Conservation (phyloP, 2,797 vertebrate species). For the Lagocephalus sceleratus region DNA sequence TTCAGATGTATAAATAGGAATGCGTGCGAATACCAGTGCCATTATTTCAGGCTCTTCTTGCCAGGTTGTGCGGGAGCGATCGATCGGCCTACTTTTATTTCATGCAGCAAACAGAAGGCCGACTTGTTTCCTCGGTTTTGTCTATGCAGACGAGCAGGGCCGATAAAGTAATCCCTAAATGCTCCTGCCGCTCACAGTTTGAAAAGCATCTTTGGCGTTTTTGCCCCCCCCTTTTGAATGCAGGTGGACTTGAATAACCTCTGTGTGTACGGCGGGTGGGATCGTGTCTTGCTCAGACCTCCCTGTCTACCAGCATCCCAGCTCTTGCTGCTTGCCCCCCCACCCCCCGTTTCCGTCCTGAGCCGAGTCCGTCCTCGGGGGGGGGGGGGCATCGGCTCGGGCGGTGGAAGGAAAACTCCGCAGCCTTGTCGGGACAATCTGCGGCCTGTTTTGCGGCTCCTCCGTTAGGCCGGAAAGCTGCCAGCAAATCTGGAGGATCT, state of each 20-base stretch:
- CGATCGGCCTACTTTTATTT: constrained; percentile 51
- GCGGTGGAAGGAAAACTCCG: constrained; percentile 13
- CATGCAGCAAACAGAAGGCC: constrained; percentile 42
- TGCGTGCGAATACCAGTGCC: background rate
- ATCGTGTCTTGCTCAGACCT: constrained; percentile 13
- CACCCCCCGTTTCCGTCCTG: constrained; percentile 14
- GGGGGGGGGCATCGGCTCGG: constrained; percentile 9
- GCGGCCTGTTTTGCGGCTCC: background rate
- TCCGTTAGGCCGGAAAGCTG: background rate
- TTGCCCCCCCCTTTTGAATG: constrained; percentile 12
- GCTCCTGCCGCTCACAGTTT: background rate
- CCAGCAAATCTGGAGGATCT: background rate
- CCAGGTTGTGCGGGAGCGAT: constrained; percentile 42
- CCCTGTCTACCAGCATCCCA: constrained; percentile 20
- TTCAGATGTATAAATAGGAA: too few relatives aligned
- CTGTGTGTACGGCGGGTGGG: constrained; percentile 9
- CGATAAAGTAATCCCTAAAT: constrained; percentile 29
- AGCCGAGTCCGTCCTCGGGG: constrained; percentile 11
- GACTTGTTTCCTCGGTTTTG: constrained; percentile 16
- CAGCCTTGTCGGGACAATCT: constrained; percentile 2
- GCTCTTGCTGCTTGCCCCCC: constrained; percentile 9
- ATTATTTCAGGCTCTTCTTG: constrained; percentile 19
- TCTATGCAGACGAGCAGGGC: constrained; percentile 5
- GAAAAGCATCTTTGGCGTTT: background rate
- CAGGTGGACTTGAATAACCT: constrained; percentile 24